A percentile compares a stretch with the other conserved stretches of the same genome.
phyloP scores from a whole-genome alignment of 2,797 vertebrate genomes.

The Propithecus deckenii region DNA sequence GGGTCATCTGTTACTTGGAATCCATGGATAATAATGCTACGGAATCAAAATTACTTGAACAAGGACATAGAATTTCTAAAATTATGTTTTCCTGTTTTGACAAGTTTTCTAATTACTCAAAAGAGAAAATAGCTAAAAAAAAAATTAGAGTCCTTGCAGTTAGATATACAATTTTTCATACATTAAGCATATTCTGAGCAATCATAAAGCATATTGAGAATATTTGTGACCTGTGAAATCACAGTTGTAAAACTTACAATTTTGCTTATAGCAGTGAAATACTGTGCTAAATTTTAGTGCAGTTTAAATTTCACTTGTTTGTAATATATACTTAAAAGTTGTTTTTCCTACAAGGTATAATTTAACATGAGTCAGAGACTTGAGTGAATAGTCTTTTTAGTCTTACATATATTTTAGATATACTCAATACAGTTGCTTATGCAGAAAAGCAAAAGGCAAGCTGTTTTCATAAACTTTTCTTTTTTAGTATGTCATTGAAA shows the following conservation, averaged over 20 bases:
- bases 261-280: slow-evolving; percentile 5
- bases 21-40: background rate
- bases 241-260: background rate
- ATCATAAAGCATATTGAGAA: background rate
- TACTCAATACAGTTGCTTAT: background rate
- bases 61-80: slow-evolving; percentile 39
- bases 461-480: slow-evolving; percentile 70
- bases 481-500: slow-evolving; percentile 97
- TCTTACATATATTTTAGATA: background rate
- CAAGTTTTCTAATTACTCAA: background rate
- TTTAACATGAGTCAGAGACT: background rate
- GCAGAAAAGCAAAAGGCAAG: background rate
- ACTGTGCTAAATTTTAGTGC: background rate
- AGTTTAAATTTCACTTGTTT: slow-evolving; percentile 12
- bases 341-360: background rate
- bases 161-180: background rate
- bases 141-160: background rate
- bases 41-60: slow-evolving; percentile 31
- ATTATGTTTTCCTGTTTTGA: slow-evolving; percentile 36
- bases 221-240: slow-evolving; percentile 21
- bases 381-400: background rate
- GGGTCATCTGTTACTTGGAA: slow-evolving; percentile 8
- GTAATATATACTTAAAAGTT: background rate
- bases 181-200: background rate
- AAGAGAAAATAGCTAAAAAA: background rate